Percentiles rank a stretch among this genome's conserved stretches.
phyloP scores from a whole-genome alignment of 2,797 vertebrate species.

The Gymnothorax javanicus region DNA sequence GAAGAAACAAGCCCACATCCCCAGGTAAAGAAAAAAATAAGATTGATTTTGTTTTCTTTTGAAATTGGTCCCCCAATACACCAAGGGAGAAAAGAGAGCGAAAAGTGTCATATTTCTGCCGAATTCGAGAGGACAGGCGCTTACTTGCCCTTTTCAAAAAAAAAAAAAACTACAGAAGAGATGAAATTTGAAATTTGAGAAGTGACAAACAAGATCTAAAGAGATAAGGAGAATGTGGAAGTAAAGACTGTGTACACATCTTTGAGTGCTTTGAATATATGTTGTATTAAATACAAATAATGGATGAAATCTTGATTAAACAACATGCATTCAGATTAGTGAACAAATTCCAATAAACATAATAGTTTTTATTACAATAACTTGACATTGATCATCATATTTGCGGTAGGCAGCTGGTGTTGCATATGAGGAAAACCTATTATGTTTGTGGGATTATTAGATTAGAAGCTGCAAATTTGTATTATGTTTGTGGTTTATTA shows the following conservation, averaged over 20 bases:
- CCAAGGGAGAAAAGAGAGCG: background rate
- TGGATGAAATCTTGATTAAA: background rate
- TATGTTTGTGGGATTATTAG: too few relatives aligned
- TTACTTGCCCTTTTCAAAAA: background rate
- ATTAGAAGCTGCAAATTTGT: too few relatives aligned
- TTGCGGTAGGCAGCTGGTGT: too few relatives aligned
- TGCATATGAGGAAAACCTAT: too few relatives aligned
- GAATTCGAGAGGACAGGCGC: background rate
- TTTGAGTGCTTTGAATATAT: background rate
- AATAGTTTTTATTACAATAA: too few relatives aligned
- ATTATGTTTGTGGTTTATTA: too few relatives aligned
- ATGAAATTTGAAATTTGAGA: background rate
- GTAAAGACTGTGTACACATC: background rate
- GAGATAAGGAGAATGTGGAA: background rate
- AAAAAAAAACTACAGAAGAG: background rate
- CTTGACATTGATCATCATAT: too few relatives aligned
- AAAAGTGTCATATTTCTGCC: constrained; percentile 5
- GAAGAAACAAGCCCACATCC: constrained; percentile 15
- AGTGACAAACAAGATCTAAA: background rate
- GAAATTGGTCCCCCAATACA: constrained; percentile 21
- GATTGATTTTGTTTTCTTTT: constrained; percentile 25
- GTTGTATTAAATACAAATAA: background rate
- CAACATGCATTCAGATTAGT: background rate
- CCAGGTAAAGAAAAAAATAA: constrained; percentile 13
- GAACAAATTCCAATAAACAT: too few relatives aligned